Percentiles rank a stretch among this genome's conserved stretches.
Conservation (phyloP, 2,888 invertebrate genomes). For the Pyralis farinalis region DNA sequence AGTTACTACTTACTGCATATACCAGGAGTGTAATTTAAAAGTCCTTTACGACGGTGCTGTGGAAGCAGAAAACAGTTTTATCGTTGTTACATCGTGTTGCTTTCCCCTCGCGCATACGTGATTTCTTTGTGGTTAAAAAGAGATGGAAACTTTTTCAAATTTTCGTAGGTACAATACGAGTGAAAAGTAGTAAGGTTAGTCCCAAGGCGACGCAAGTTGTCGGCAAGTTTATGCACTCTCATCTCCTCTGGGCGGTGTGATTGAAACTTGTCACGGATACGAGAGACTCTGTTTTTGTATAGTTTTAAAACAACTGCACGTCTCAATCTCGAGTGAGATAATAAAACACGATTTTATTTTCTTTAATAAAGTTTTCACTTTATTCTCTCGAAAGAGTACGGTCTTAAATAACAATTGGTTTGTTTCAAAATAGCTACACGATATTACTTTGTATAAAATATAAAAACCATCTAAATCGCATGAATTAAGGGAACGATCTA, state of each 20-base stretch:
- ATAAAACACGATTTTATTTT: neutral
- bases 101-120: slow-evolving; percentile 2
- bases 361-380: neutral
- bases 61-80: slow-evolving; percentile 21
- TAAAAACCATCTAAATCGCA: too few species aligned
- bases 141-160: slow-evolving; percentile 24
- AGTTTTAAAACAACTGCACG: slow-evolving; percentile 29
- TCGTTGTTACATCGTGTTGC: slow-evolving; percentile 9
- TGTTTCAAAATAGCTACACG: too few species aligned
- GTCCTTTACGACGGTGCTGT: slow-evolving; percentile 15
- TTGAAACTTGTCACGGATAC: slow-evolving; percentile 54
- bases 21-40: slow-evolving; percentile 17
- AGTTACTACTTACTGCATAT: slow-evolving; percentile 11
- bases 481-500: too few species aligned
- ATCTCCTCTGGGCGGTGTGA: slow-evolving; percentile 37
- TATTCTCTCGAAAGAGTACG: too few species aligned
- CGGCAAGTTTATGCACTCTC: slow-evolving; percentile 43
- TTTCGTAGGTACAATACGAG: slow-evolving; percentile 14
- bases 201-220: slow-evolving; percentile 27
- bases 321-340: neutral
- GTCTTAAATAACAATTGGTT: too few species aligned
- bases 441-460: too few species aligned
- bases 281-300: slow-evolving; percentile 42
- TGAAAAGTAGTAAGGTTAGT: slow-evolving; percentile 26
- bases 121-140: slow-evolving; percentile 10